Evolutionary conservation across 2,113 vertebrate species (phyloP).

Genomic region (Benitochromis conjunctus): DNA sequence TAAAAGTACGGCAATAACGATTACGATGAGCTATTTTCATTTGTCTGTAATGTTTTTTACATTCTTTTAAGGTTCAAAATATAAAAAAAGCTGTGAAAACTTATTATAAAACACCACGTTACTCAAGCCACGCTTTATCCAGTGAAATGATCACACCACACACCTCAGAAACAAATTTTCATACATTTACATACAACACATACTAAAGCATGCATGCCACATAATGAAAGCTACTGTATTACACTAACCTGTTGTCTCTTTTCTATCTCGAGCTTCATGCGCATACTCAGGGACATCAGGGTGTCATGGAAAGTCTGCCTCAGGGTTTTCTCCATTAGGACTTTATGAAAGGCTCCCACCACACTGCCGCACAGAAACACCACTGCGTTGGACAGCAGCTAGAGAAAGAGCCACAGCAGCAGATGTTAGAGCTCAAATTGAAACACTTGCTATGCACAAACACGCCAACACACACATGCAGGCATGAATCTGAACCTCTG

Average conservation of each 20-base stretch:
- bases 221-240: neutral
- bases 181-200: neutral
- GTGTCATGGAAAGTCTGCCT: slow-evolving; percentile 90
- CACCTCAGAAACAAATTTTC: neutral
- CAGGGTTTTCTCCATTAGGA: slow-evolving; percentile 89
- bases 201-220: neutral
- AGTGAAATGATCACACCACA: neutral
- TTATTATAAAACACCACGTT: neutral
- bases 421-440: neutral
- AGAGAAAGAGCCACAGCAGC: slow-evolving; percentile 1
- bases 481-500: neutral
- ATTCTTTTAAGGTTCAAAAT: neutral
- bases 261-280: slow-evolving; percentile 91
- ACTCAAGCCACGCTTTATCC: neutral
- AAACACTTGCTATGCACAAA: neutral
- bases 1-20: neutral
- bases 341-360: slow-evolving; percentile 92
- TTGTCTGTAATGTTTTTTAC: neutral
- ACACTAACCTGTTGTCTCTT: slow-evolving; percentile 91
- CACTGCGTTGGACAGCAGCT: slow-evolving; percentile 86
- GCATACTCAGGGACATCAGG: slow-evolving; percentile 84
- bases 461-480: neutral
- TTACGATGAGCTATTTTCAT: neutral
- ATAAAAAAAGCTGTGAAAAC: neutral
- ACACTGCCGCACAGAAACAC: slow-evolving; percentile 88